These are phyloP conservation scores for Psilopsiagon aymara DNA, from an alignment of 2,113 vertebrate genomes.

Conservation along the genomic window DNA sequence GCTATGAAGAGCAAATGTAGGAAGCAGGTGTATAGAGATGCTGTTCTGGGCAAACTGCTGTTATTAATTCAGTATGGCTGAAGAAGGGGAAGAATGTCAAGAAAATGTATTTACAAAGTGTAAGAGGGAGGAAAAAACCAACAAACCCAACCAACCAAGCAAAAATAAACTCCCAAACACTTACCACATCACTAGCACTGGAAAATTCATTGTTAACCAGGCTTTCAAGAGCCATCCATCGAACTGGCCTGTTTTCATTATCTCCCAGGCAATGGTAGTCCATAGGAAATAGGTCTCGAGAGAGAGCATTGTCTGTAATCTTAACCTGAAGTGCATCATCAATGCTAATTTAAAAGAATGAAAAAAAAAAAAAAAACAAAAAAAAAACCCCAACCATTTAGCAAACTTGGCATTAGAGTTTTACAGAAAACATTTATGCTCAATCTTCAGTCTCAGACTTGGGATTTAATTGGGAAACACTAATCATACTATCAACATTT, in stretches of 20 bases:
- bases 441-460: background rate
- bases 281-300: constrained; percentile 98
- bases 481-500: accelerated
- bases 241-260: constrained; percentile 95
- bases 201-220: constrained; percentile 97
- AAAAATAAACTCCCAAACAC: background rate
- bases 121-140: accelerated
- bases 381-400: background rate
- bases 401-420: background rate
- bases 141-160: too few relatives aligned
- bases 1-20: background rate
- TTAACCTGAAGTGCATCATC: constrained; percentile 98
- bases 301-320: constrained; percentile 96
- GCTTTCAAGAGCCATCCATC: constrained; percentile 99
- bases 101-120: background rate
- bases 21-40: background rate
- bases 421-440: background rate
- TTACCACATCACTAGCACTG: constrained; percentile 96
- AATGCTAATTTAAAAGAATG: constrained; percentile 80
- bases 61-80: background rate
- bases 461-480: accelerated
- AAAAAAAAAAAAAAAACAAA: background rate
- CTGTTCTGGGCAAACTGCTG: background rate
- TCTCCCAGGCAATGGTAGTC: constrained; percentile 99
- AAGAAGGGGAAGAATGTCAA: background rate